phyloP scores from a whole-genome alignment of 2,888 invertebrate species.

The Heliconius erato region DNA sequence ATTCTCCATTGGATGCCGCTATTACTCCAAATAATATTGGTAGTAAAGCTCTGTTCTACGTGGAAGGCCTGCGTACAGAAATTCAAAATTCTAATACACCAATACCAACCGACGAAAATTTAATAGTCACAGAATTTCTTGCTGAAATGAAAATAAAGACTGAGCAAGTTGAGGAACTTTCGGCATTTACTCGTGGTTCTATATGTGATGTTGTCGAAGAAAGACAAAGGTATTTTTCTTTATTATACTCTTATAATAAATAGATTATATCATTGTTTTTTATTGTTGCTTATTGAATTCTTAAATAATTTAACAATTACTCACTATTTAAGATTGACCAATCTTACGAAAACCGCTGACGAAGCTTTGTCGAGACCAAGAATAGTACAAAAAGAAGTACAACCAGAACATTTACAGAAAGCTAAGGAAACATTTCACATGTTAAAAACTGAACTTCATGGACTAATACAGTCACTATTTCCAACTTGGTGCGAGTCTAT shows the following conservation, averaged over 20 bases:
- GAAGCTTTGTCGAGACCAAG: slow-evolving; percentile 67
- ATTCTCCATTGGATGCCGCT: slow-evolving; percentile 61
- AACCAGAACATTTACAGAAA: slow-evolving; percentile 64
- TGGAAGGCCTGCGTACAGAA: slow-evolving; percentile 68
- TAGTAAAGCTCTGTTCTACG: slow-evolving; percentile 64
- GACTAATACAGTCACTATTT: slow-evolving; percentile 69
- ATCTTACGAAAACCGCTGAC: slow-evolving; percentile 63
- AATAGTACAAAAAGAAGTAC: slow-evolving; percentile 58
- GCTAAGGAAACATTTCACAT: slow-evolving; percentile 69
- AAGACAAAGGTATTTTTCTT: slow-evolving; percentile 69
- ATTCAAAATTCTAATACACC: slow-evolving; percentile 66
- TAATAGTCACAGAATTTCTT: slow-evolving; percentile 71
- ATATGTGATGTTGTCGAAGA: slow-evolving; percentile 71
- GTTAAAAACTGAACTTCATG: slow-evolving; percentile 70
- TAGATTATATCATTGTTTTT: neutral
- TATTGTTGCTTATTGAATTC: slow-evolving; percentile 6
- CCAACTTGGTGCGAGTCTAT: slow-evolving; percentile 64
- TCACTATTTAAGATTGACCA: slow-evolving; percentile 61
- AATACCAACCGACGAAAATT: slow-evolving; percentile 68
- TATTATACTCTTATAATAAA: neutral
- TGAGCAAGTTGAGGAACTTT: slow-evolving; percentile 67
- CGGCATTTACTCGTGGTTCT: slow-evolving; percentile 69
- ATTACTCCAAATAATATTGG: slow-evolving; percentile 60
- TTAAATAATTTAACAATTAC: neutral
- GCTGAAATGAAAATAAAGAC: slow-evolving; percentile 70